Evolutionary conservation across 2,113 vertebrate species (phyloP).

Genomic region (Brachionichthys hirsutus): DNA sequence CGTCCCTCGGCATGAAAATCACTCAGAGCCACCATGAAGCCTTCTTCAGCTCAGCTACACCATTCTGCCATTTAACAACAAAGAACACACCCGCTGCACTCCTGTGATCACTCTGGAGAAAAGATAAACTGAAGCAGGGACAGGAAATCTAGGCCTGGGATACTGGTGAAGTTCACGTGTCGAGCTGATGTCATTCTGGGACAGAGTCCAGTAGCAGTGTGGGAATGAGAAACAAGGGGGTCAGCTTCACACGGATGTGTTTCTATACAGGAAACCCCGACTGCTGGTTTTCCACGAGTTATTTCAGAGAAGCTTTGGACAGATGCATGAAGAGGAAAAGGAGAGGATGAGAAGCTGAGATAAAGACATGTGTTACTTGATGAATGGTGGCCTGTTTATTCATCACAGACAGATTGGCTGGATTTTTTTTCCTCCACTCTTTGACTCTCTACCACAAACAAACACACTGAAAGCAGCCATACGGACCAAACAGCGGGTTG

Average conservation of each 20-base stretch:
- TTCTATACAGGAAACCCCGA: constrained; percentile 65
- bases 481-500: background rate
- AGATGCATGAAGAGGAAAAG: constrained; percentile 20
- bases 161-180: constrained; percentile 42
- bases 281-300: constrained; percentile 60
- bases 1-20: no score
- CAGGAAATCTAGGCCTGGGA: constrained; percentile 61
- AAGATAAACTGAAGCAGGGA: constrained; percentile 46
- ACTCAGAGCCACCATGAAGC: no score
- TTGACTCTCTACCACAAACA: background rate
- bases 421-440: background rate
- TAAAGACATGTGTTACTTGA: constrained; percentile 6
- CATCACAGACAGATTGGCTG: constrained; percentile 16
- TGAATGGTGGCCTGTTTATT: constrained; percentile 28
- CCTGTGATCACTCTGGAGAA: constrained; percentile 26
- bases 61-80: no score
- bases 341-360: constrained; percentile 44
- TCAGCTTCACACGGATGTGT: constrained; percentile 63
- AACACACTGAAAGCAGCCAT: background rate
- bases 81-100: constrained; percentile 16
- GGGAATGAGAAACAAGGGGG: constrained; percentile 51
- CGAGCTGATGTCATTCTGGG: constrained; percentile 69
- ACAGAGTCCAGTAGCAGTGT: constrained; percentile 54
- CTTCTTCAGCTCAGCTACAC: no score
- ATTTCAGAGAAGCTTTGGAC: constrained; percentile 34